Evolutionary conservation across 2,113 vertebrate species (phyloP).

Genomic region (Fulica atra): DNA sequence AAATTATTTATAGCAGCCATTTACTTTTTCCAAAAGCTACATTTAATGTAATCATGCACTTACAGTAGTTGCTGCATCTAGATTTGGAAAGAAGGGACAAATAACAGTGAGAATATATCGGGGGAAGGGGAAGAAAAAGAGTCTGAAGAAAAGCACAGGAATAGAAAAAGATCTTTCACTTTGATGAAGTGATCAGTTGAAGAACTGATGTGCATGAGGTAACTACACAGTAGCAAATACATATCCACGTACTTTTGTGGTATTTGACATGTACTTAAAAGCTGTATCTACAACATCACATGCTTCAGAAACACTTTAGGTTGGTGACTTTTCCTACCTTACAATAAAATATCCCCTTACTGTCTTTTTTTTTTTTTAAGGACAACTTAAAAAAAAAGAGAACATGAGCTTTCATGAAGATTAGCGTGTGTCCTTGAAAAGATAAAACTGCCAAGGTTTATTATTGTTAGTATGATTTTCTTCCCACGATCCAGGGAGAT

Average conservation of each 20-base stretch:
- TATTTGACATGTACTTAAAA: constrained; percentile 24
- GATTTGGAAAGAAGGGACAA: neutral
- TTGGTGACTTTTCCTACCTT: neutral
- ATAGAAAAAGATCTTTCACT: neutral
- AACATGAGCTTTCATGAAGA: neutral
- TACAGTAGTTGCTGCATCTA: neutral
- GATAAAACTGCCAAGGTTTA: neutral
- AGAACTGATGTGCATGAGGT: neutral
- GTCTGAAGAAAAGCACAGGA: neutral
- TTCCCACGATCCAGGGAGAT: neutral
- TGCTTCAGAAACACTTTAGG: neutral
- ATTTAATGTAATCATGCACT: neutral
- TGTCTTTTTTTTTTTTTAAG: neutral
- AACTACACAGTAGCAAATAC: neutral
- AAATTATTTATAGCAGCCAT: neutral
- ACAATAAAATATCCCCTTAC: constrained; percentile 15
- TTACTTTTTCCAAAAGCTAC: neutral
- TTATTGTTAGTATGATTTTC: neutral
- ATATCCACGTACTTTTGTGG: neutral
- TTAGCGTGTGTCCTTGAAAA: neutral
- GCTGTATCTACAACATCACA: neutral
- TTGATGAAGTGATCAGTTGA: neutral
- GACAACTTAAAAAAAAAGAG: neutral
- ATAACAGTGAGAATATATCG: neutral
- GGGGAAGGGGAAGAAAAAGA: neutral